Evolutionary conservation across 2,797 vertebrate genomes (phyloP).

Genomic region (Cossypha caffra): DNA sequence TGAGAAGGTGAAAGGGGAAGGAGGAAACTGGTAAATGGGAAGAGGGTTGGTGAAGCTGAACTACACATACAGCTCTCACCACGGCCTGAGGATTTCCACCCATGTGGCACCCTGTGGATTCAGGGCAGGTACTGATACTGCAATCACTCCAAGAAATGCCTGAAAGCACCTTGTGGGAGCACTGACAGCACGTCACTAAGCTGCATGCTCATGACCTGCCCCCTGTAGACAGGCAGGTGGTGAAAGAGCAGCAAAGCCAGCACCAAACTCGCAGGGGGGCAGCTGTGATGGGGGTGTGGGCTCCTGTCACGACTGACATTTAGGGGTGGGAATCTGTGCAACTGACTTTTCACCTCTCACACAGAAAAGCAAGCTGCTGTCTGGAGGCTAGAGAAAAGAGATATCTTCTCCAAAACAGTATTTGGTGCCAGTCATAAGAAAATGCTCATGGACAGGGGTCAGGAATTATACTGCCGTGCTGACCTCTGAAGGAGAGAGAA

Average conservation of each 20-base stretch:
- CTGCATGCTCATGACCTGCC: not conserved
- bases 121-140: not conserved
- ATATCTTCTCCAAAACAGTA: constrained; percentile 12
- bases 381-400: not conserved
- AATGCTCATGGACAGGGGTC: constrained; percentile 65
- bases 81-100: not conserved
- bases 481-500: constrained; percentile 73
- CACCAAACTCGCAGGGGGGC: accelerated
- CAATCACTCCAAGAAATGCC: not conserved
- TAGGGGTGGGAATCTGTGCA: not conserved
- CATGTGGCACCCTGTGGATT: accelerated
- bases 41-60: not conserved
- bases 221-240: not conserved
- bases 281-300: not conserved
- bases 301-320: not conserved
- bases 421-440: constrained; percentile 60
- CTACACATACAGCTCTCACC: not conserved
- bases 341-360: not conserved
- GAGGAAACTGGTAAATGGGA: not conserved
- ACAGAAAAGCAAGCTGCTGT: not conserved
- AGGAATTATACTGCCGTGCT: constrained; percentile 62
- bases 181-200: not conserved
- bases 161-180: not conserved
- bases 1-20: not conserved
- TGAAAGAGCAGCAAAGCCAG: not conserved